Base-by-base conservation (phyloP, 2,797 vertebrate genomes). In the Sebastes diploproa region DNA sequence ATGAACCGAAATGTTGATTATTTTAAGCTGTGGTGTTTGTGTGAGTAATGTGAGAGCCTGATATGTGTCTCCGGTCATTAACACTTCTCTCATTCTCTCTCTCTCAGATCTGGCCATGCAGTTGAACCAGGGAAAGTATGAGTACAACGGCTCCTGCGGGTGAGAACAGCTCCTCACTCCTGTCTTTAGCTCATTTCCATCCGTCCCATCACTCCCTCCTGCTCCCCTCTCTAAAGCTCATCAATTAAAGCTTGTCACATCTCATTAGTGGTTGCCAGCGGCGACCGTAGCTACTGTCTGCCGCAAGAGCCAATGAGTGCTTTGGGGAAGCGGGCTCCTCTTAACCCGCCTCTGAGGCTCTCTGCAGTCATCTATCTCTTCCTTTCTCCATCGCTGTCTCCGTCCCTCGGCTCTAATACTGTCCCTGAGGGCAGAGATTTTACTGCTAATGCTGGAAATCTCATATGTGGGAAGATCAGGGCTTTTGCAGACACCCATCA, bases 141-240 rank as follows among this genome's bases (percentile, higher is more conserved):
- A 99, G 92, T 99, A 99, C 94, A 99, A 99, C 87, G 98, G 98
- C 89, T 98, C 98, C 0, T 99, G 97, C n/a, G 98, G 98, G 98
- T 99, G 92, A 98, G 98, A 95, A 94, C 88, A 55, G 25, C 67
- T 61, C 52, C 63, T 73, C 72, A n/a, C 66, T 77, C 55, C 42
- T 68, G 36, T 86, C 80, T 42, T 69, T 42, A 59, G 29, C 65
- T 66, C 60, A 10, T 61, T 32, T 18, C 20, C 27, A 27, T 77
- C 77, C 50, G 1, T 70, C 60, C 30, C 52, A 11, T 36, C 50
- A 63, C 18, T 34, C 75, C 64, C 61, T 32, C 62, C 46, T 30
- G 66, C 10, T 20, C 78, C 65, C 61, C 82, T 88, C 71, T 85
- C 68, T 36, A 61, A 82, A 81, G 81, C 85, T 94, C 93, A 95